These are phyloP conservation scores for Sebastes diaconus DNA, from an alignment of 2,797 vertebrate genomes.

Conservation along the genomic window DNA sequence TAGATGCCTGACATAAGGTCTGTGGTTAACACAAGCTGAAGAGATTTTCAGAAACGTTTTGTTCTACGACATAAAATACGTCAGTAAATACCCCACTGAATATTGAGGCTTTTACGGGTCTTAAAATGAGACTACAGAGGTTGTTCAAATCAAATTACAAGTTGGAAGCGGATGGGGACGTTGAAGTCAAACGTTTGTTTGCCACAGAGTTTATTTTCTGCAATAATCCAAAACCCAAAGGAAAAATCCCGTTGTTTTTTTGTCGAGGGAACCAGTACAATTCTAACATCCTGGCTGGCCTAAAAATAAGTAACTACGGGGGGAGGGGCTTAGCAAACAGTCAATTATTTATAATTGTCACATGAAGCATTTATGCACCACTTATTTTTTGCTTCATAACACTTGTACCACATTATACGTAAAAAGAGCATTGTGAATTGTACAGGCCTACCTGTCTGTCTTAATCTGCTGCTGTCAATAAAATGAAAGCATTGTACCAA, in stretches of 20 bases:
- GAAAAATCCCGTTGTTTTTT: neutral
- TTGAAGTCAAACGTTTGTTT: neutral
- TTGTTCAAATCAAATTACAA: neutral
- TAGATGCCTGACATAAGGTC: neutral
- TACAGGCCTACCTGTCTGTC: neutral
- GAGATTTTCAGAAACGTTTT: neutral
- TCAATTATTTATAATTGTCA: conserved; percentile 1
- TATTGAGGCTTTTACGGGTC: neutral
- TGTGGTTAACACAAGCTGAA: neutral
- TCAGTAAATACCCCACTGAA: neutral
- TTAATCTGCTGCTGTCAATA: conserved; percentile 38
- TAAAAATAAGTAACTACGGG: neutral
- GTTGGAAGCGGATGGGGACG: neutral
- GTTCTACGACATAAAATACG: neutral
- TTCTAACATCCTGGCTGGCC: neutral
- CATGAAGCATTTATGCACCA: conserved; percentile 10
- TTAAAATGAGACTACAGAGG: neutral
- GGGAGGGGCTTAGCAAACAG: neutral
- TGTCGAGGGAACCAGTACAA: neutral
- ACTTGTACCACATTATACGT: conserved; percentile 29
- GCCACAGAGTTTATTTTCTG: too few relatives aligned
- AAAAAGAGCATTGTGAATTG: conserved; percentile 10
- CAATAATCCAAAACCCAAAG: neutral
- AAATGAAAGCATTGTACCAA: conserved; percentile 59
- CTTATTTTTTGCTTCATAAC: neutral